These are phyloP conservation scores for Heterohyrax brucei DNA, from an alignment of 2,797 vertebrate genomes.

Conservation along the genomic window DNA sequence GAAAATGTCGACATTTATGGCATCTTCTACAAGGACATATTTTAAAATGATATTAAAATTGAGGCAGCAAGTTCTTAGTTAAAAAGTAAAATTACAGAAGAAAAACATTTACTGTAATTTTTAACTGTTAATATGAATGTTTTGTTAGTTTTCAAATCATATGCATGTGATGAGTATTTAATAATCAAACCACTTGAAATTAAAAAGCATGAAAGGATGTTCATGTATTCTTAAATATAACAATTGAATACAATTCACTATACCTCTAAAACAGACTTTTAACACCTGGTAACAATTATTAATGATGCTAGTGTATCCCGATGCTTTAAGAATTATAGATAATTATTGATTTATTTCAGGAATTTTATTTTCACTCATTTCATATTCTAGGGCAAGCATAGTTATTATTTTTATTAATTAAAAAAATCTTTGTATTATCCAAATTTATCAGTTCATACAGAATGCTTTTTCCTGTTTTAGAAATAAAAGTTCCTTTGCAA, in stretches of 20 bases:
- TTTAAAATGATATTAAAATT: conserved; percentile 90
- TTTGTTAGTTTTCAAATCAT: conserved; percentile 67
- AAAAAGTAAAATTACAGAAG: conserved; percentile 88
- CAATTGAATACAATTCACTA: conserved; percentile 69
- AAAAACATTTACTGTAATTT: conserved; percentile 87
- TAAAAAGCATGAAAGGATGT: conserved; percentile 66
- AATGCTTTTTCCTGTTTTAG: conserved; percentile 31
- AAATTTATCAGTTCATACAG: not conserved
- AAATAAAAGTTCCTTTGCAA: conserved; percentile 7
- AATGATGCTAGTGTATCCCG: not conserved
- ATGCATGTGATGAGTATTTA: conserved; percentile 59
- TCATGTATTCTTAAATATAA: conserved; percentile 83
- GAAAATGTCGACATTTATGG: conserved; percentile 91
- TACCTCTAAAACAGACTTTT: conserved; percentile 71
- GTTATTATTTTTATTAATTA: conserved; percentile 45
- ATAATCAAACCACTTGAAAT: conserved; percentile 75
- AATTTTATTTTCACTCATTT: conserved; percentile 59
- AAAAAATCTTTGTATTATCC: not conserved
- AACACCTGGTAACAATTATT: conserved; percentile 63
- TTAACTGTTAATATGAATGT: conserved; percentile 39
- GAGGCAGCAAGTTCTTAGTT: conserved; percentile 90
- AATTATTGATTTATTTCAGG: conserved; percentile 18
- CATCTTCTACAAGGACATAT: conserved; percentile 91
- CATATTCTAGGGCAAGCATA: not conserved
- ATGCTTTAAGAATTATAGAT: conserved; percentile 63